Evolutionary conservation across 2,797 vertebrate genomes (phyloP), one percentile per base, ranked within the genome.

Genomic region (Macropus fuliginosus): DNA sequence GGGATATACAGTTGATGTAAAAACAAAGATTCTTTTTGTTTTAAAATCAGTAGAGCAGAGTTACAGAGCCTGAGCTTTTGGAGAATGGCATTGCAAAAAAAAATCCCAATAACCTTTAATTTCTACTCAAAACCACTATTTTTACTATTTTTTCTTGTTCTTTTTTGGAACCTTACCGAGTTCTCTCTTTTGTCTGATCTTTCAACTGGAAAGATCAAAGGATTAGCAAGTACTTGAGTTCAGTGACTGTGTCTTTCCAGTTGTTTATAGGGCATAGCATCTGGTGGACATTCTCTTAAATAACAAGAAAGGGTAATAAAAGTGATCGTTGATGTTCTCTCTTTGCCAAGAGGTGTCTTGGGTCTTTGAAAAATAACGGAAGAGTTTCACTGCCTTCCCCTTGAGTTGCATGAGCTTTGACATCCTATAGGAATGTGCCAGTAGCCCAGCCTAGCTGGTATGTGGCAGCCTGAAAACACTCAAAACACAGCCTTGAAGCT

Each of bases 171-270:
- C 92, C 74, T 89, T 54, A 93, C 93, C 95, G 91, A 90, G 57
- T 57, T 55, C 55, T 92, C 93, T 94, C 91, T 95, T 56, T 92
- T 90, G 55, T 94, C 52, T 94, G 93, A 93, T 46, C n/a, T 91
- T 97, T 94, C 66, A 94, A 95, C 94, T 97, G 95, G 57, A 59
- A 87, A 97, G 95, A 97, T 97, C 95, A 98, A 96, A 98, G 94
- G 94, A 90, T 93, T 0, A 0, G 74, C 93, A 92, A 74, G 91
- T 89, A 24, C 96, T 91, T 56, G 40, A 95, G 93, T 74, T 94
- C 27, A 40, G 92, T n/a, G 95, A 29, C 54, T 8, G 16, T 81
- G 62, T 14, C 34, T n/a, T 31, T 93, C 94, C 93, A 24, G 18
- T 66, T 92, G 87, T 57, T 90, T 91, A 66, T 24, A 21, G 91